These are phyloP conservation scores for Xiphias gladius DNA, from an alignment of 2,113 vertebrate species.

Conservation along the genomic window DNA sequence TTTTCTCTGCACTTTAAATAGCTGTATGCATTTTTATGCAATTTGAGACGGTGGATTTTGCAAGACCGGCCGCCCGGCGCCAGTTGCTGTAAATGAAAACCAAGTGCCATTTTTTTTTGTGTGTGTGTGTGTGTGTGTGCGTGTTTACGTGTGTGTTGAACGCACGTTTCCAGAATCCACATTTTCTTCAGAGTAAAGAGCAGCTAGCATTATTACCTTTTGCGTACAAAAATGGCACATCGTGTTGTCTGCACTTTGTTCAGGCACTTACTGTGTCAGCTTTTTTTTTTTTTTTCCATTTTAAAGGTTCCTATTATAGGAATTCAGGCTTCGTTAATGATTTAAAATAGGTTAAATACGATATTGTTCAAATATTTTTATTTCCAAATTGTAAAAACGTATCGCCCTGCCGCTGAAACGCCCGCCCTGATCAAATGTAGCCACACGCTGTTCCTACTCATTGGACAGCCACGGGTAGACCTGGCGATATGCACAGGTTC, in stretches of 20 bases:
- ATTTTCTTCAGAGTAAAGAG: background rate
- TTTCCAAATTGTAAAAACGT: background rate
- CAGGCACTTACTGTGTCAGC: background rate
- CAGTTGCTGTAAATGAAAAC: conserved; percentile 60
- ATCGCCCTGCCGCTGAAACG: background rate
- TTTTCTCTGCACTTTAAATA: conserved; percentile 25
- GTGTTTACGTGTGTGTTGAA: too few relatives aligned
- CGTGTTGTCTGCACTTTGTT: background rate
- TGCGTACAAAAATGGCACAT: background rate
- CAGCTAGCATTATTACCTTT: background rate
- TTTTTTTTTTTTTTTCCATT: background rate
- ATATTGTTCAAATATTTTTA: background rate
- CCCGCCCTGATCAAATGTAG: conserved; percentile 9
- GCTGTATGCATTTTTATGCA: conserved; percentile 50
- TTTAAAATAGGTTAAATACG: background rate
- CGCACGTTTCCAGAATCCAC: background rate
- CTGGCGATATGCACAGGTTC: background rate
- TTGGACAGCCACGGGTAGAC: conserved; percentile 5
- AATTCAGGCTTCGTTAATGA: too few relatives aligned
- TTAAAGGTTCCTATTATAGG: background rate
- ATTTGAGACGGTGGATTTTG: conserved; percentile 39
- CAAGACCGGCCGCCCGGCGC: conserved; percentile 41
- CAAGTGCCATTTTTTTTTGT: conserved; percentile 33
- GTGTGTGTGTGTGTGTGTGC: too few relatives aligned
- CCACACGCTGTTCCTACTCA: background rate